Evolutionary conservation across 2,797 vertebrate genomes (phyloP).

Genomic region (Anabacerthia variegaticeps): DNA sequence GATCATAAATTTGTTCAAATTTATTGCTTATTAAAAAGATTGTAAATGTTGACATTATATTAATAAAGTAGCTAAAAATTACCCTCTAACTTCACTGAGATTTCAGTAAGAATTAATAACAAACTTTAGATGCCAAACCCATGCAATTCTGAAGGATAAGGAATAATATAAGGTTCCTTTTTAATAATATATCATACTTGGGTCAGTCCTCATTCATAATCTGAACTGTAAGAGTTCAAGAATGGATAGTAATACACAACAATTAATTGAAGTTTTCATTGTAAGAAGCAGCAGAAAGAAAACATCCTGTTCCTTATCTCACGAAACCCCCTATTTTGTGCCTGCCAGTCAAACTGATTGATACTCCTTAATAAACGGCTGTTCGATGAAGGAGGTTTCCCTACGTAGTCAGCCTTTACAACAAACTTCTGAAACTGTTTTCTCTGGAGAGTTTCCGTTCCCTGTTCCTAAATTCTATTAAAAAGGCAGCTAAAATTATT

Average conservation of each 20-base stretch:
- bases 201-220: neutral
- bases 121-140: neutral
- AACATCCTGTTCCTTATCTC: neutral
- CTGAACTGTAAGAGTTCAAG: neutral
- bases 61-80: neutral
- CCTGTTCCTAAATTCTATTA: neutral
- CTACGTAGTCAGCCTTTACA: accelerated
- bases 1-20: neutral
- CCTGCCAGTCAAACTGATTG: neutral
- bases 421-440: neutral
- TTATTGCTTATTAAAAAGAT: neutral
- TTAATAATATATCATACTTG: neutral
- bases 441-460: neutral
- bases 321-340: neutral
- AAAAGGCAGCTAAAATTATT: neutral
- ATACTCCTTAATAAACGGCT: neutral
- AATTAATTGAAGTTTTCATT: neutral
- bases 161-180: neutral
- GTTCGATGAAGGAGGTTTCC: neutral
- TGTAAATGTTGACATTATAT: neutral
- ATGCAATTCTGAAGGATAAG: neutral
- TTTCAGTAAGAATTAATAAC: neutral
- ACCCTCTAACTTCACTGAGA: neutral
- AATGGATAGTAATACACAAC: neutral
- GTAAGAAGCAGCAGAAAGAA: neutral